A percentile compares a stretch with the other conserved stretches of the same genome.
Evolutionary conservation across 2,113 vertebrate species (phyloP).

Genomic region (Lycocorax pyrrhopterus): DNA sequence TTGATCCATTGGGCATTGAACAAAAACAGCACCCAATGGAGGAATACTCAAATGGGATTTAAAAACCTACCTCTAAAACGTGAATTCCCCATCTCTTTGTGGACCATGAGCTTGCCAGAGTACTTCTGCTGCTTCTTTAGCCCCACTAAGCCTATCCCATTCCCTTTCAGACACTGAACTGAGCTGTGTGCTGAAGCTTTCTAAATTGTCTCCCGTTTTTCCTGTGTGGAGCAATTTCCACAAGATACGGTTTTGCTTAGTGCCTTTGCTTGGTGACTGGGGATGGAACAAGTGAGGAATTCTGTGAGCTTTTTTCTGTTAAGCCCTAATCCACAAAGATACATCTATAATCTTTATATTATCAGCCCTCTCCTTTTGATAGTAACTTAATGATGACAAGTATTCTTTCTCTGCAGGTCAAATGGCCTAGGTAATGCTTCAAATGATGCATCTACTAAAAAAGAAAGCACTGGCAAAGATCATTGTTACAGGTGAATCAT

Average conservation of each 20-base stretch:
- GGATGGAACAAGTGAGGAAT: background rate
- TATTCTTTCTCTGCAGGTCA: background rate
- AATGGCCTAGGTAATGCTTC: background rate
- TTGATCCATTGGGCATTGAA: background rate
- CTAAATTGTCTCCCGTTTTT: background rate
- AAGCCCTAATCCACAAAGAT: background rate
- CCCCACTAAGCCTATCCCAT: background rate
- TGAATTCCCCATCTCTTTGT: background rate
- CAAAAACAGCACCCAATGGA: background rate
- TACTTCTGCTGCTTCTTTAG: background rate
- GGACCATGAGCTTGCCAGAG: background rate
- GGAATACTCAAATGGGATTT: background rate
- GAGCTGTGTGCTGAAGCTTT: background rate
- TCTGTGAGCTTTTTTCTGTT: background rate
- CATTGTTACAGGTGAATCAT: constrained; percentile 3
- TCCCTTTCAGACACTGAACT: background rate
- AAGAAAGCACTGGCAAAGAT: background rate
- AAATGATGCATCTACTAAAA: background rate
- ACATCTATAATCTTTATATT: background rate
- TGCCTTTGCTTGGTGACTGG: background rate
- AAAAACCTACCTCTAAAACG: background rate
- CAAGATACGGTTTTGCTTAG: background rate
- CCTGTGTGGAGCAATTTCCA: background rate
- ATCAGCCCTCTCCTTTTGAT: background rate
- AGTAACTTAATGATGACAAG: background rate